Evolutionary conservation across 2,888 invertebrate species (phyloP), one percentile per base, ranked within the genome.

Genomic region (Glyphotaelius pellucidus): DNA sequence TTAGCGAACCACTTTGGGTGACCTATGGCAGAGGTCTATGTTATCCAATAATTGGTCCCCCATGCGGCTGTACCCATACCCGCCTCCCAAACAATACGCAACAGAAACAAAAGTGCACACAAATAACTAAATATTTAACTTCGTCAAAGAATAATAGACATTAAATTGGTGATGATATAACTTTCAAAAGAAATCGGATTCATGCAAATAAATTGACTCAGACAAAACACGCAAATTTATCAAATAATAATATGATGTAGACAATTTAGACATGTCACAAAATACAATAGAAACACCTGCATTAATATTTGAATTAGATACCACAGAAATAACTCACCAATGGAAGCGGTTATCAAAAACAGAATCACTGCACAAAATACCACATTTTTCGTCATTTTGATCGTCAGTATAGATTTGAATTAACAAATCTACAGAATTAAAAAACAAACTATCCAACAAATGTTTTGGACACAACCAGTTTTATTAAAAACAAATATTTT

Each of bases 301-400:
- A 19, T 19, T 52, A 52, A 52, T 52, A 52, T 52, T 83, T 83
- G 35, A 83, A 83, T 35, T 19, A 83, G 83, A n/a, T 5, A 83
- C 25, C 14, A 11, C 25, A 32, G 15, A 83, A 15, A 83, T 31
- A 30, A 83, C 81, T 83, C 83, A 83, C 83, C 83, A 25, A 11
- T 83, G 32, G 83, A 19, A 15, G 83, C 35, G 0, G 83, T 83
- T 25, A 83, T 35, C 83, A 35, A 35, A 83, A 83, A 32, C 35
- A 83, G 83, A 67, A 67, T 67, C 83, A 83, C 25, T 35, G 11
- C 83, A 83, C 83, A 83, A 2, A 83, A 83, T 19, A 83, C 19
- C 1, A 38, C 83, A 83, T 35, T 35, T 35, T 83, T 83, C 83
- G 83, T n/a, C 83, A 83, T 83, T 32, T 83, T 35, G n/a, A 67